phyloP scores from a whole-genome alignment of 2,888 invertebrate genomes.

The Chalcis sispes region DNA sequence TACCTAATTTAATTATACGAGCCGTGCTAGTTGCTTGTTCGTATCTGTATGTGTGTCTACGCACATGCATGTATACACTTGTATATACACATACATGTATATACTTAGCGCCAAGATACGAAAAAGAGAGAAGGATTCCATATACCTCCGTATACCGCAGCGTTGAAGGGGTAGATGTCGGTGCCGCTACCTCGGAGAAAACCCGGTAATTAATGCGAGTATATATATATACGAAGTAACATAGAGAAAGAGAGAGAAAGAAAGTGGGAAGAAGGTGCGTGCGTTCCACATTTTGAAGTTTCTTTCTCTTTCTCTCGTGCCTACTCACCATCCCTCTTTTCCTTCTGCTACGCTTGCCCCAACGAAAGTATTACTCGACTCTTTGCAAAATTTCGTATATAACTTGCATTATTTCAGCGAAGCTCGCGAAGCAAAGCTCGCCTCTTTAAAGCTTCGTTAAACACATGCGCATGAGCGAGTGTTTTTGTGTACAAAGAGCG shows the following conservation, averaged over 20 bases:
- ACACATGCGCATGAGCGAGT: too few species aligned
- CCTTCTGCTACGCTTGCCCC: background rate
- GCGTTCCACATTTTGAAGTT: background rate
- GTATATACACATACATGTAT: too few species aligned
- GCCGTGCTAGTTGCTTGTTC: too few species aligned
- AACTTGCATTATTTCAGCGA: constrained; percentile 14
- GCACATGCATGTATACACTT: too few species aligned
- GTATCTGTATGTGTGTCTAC: too few species aligned
- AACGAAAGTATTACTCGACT: constrained; percentile 25
- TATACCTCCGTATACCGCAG: background rate
- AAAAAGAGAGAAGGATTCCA: background rate
- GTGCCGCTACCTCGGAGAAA: background rate
- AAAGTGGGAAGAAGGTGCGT: background rate
- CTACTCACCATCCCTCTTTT: background rate
- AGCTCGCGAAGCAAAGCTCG: background rate
- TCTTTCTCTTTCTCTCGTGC: too few species aligned
- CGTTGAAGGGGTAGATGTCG: background rate
- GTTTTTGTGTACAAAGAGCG: too few species aligned
- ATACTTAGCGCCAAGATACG: background rate
- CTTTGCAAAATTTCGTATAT: background rate
- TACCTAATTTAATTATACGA: constrained; percentile 61
- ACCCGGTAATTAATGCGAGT: constrained; percentile 15
- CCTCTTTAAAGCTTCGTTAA: too few species aligned
- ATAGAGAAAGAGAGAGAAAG: constrained; percentile 15
- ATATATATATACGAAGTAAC: background rate